phyloP scores from a whole-genome alignment of 2,888 invertebrate species.

The Pachliopta kotzebuea region DNA sequence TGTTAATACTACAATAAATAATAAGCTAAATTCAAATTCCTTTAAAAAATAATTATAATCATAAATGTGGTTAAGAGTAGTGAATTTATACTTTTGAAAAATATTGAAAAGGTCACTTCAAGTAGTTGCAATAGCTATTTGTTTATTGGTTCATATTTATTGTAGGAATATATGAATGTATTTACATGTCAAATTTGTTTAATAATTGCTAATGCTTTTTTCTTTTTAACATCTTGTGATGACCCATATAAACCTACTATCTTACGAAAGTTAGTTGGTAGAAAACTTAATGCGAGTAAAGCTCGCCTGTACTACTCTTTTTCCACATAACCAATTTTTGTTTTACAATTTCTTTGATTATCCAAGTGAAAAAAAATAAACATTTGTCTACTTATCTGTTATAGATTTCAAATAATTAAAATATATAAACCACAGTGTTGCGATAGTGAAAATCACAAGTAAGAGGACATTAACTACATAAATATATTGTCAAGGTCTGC shows the following conservation, averaged over 20 bases:
- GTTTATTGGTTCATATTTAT: no score
- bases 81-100: not conserved
- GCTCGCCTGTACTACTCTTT: no score
- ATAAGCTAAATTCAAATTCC: conserved; percentile 7
- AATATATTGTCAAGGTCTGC: conserved; percentile 39
- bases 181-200: no score
- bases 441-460: conserved; percentile 25
- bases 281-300: no score
- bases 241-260: no score
- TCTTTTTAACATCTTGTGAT: no score
- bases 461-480: conserved; percentile 32
- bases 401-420: not conserved
- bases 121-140: no score
- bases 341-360: not conserved
- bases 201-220: no score
- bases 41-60: not conserved
- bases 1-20: conserved; percentile 19
- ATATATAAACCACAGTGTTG: not conserved
- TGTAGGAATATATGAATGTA: no score
- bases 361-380: not conserved
- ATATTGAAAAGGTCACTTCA: no score
- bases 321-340: no score
- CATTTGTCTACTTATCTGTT: not conserved
- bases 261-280: no score
- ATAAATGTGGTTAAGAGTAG: not conserved